phyloP scores from a whole-genome alignment of 1,140 invertebrate genomes.

The Ostrea edulis region DNA sequence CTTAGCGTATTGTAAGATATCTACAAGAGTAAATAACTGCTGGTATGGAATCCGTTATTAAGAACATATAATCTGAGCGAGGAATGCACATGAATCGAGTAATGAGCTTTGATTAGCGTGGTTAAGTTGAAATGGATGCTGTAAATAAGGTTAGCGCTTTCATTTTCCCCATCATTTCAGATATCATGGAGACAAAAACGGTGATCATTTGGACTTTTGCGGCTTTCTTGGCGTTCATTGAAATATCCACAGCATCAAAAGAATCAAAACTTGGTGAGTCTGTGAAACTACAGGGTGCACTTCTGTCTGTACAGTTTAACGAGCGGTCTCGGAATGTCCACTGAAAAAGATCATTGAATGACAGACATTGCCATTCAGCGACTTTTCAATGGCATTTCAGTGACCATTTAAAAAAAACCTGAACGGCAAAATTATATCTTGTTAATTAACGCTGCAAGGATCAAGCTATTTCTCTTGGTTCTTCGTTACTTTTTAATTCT shows the following conservation, averaged over 20 bases:
- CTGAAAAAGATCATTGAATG: no score
- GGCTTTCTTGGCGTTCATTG: constrained; percentile 31
- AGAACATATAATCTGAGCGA: neutral
- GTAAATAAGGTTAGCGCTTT: neutral
- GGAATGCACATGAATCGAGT: neutral
- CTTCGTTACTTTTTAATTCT: neutral
- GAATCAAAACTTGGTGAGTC: constrained; percentile 33
- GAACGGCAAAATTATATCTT: no score
- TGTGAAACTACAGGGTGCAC: neutral
- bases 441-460: no score
- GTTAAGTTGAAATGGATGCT: neutral
- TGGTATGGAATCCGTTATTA: neutral
- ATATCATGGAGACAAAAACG: constrained; percentile 37
- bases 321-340: no score
- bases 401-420: no score
- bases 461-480: neutral
- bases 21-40: no score
- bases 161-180: neutral
- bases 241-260: constrained; percentile 12
- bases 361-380: no score
- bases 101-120: neutral
- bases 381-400: no score
- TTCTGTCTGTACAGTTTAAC: no score
- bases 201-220: constrained; percentile 22
- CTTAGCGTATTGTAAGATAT: no score